Conservation (phyloP, 2,797 vertebrate species). For the Strix occidentalis region DNA sequence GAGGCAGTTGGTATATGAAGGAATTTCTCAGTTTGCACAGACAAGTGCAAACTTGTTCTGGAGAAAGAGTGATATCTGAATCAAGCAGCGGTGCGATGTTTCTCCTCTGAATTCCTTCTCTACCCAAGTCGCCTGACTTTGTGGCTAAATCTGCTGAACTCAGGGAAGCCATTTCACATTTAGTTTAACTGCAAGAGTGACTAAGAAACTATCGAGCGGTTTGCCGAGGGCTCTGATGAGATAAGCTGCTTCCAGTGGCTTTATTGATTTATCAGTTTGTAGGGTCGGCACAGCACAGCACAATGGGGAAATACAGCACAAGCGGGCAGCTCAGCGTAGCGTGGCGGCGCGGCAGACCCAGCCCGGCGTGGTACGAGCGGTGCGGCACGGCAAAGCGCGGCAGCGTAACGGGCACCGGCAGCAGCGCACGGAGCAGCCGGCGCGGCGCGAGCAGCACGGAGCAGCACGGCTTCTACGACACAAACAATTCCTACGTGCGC, state of each 20-base stretch:
- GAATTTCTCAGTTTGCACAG: not conserved
- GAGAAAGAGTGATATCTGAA: not conserved
- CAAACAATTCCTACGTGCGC: not conserved
- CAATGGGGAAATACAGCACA: not conserved
- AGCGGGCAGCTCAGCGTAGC: not conserved
- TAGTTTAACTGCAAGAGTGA: not conserved
- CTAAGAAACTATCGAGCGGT: not conserved
- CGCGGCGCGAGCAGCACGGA: not conserved
- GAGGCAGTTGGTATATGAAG: not conserved
- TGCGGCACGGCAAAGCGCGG: not conserved
- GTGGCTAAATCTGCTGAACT: not conserved
- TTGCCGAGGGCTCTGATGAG: not conserved
- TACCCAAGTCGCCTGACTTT: not conserved
- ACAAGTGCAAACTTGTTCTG: not conserved
- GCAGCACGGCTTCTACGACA: not conserved
- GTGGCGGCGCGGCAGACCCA: not conserved
- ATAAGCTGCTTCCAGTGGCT: not conserved
- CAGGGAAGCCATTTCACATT: not conserved
- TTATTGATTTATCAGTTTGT: constrained; percentile 14
- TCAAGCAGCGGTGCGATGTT: not conserved
- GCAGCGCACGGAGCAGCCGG: not conserved
- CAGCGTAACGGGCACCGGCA: not conserved
- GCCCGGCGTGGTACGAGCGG: not conserved
- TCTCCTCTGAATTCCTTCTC: not conserved
- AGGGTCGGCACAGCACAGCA: not conserved